A percentile compares a stretch with the other conserved stretches of the same genome.
Conservation (phyloP, 2,113 vertebrate genomes). For the Spea multiplicata region DNA sequence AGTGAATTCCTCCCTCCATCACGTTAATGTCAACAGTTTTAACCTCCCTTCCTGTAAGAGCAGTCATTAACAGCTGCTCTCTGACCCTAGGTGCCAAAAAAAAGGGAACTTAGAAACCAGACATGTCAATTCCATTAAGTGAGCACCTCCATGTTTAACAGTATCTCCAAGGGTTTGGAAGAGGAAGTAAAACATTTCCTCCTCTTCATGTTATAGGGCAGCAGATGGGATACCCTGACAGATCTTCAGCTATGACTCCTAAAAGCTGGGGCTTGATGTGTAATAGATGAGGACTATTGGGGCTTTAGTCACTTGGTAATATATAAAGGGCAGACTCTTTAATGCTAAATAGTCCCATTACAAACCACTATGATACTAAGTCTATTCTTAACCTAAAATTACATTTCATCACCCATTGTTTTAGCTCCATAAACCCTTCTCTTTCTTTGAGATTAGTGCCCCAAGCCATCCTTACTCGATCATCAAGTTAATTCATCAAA, state of each 20-base stretch:
- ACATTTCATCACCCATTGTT: too few relatives aligned
- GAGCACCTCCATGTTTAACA: slow-evolving; percentile 47
- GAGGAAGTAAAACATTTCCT: slow-evolving; percentile 46
- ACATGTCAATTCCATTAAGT: slow-evolving; percentile 56
- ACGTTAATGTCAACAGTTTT: slow-evolving; percentile 52
- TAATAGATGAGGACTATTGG: not conserved
- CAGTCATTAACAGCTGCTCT: slow-evolving; percentile 54
- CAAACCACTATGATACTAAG: too few relatives aligned
- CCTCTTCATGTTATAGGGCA: slow-evolving; percentile 24
- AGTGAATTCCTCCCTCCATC: slow-evolving; percentile 34
- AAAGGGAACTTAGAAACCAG: slow-evolving; percentile 53
- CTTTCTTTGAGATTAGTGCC: too few relatives aligned
- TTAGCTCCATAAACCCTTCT: too few relatives aligned
- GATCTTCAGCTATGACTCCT: not conserved
- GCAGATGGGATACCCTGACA: slow-evolving; percentile 25
- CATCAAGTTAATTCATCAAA: too few relatives aligned
- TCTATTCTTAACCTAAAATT: too few relatives aligned
- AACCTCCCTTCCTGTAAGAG: slow-evolving; percentile 57
- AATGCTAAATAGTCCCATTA: too few relatives aligned
- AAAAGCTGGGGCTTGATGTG: slow-evolving; percentile 18
- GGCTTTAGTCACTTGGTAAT: too few relatives aligned
- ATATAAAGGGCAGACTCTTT: too few relatives aligned
- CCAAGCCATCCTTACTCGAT: too few relatives aligned
- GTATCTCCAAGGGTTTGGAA: slow-evolving; percentile 51
- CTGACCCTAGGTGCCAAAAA: slow-evolving; percentile 55